A percentile compares a stretch with the other conserved stretches of the same genome.
phyloP scores from a whole-genome alignment of 2,888 invertebrate genomes.

The Rhamnusium bicolor region DNA sequence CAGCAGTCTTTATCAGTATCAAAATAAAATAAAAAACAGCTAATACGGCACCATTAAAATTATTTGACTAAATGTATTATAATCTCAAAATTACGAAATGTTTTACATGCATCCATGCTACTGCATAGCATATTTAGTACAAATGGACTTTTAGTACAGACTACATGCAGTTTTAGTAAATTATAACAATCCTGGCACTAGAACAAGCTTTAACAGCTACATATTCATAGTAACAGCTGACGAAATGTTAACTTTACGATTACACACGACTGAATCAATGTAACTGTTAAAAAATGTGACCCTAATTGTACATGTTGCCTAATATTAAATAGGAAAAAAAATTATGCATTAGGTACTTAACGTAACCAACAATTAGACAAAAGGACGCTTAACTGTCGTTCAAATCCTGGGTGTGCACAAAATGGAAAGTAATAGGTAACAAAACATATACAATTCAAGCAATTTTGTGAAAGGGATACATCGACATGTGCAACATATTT shows the following conservation, averaged over 20 bases:
- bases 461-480: slow-evolving; percentile 55
- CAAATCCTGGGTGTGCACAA: slow-evolving; percentile 66
- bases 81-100: neutral
- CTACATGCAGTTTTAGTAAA: slow-evolving; percentile 40
- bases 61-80: neutral
- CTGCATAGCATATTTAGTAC: slow-evolving; percentile 20
- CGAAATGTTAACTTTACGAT: slow-evolving; percentile 1
- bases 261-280: slow-evolving; percentile 8
- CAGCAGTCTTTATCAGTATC: slow-evolving; percentile 31
- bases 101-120: slow-evolving; percentile 30
- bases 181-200: slow-evolving; percentile 38
- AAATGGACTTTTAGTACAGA: slow-evolving; percentile 26
- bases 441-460: slow-evolving; percentile 62
- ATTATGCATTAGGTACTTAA: slow-evolving; percentile 35
- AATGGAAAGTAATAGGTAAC: slow-evolving; percentile 60
- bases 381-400: slow-evolving; percentile 64
- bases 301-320: slow-evolving; percentile 23
- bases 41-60: slow-evolving; percentile 14
- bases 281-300: slow-evolving; percentile 27
- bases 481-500: slow-evolving; percentile 53
- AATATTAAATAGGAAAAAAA: slow-evolving; percentile 26
- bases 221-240: slow-evolving; percentile 27
- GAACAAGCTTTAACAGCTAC: slow-evolving; percentile 41
- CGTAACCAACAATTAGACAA: slow-evolving; percentile 57
- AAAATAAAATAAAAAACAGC: slow-evolving; percentile 10